A percentile compares a stretch with the other conserved stretches of the same genome.
phyloP scores from a whole-genome alignment of 2,797 vertebrate genomes.

The Gymnothorax reevesii region DNA sequence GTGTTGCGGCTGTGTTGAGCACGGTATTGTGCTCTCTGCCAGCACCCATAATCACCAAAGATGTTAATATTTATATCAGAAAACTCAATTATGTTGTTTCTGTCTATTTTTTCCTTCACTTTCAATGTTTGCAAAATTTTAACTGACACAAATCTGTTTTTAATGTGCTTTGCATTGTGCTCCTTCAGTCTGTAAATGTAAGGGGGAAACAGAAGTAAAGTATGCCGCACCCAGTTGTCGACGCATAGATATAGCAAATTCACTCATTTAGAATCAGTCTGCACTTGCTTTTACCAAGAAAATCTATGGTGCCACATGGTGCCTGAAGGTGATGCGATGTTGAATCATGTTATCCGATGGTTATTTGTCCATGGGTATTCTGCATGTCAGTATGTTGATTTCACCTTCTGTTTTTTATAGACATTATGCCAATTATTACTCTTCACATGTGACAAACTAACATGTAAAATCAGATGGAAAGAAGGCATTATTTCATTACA shows the following conservation, averaged over 20 bases:
- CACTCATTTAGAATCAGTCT: not conserved
- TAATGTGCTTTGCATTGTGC: not conserved
- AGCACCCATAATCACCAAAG: too few species aligned
- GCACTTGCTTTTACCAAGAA: not conserved
- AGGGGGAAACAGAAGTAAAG: not conserved
- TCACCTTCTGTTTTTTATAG: not conserved
- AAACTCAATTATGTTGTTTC: too few species aligned
- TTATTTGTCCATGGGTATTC: not conserved
- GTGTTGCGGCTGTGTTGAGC: too few species aligned
- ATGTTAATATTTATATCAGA: too few species aligned
- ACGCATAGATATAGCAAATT: too few species aligned
- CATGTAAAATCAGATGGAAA: not conserved
- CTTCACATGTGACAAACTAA: not conserved
- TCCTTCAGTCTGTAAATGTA: not conserved
- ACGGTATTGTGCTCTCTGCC: too few species aligned
- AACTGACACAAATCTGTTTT: too few species aligned
- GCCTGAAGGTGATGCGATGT: not conserved
- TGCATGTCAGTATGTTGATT: not conserved
- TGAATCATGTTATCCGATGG: not conserved
- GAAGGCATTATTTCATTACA: not conserved
- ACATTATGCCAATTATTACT: not conserved
- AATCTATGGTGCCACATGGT: not conserved
- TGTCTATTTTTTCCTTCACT: slow-evolving; percentile 12
- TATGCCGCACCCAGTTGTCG: not conserved
- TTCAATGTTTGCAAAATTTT: slow-evolving; percentile 30